Evolutionary conservation across 2,888 invertebrate species (phyloP), one percentile per base, ranked within the genome.

Genomic region (Mesorhabditis belari): DNA sequence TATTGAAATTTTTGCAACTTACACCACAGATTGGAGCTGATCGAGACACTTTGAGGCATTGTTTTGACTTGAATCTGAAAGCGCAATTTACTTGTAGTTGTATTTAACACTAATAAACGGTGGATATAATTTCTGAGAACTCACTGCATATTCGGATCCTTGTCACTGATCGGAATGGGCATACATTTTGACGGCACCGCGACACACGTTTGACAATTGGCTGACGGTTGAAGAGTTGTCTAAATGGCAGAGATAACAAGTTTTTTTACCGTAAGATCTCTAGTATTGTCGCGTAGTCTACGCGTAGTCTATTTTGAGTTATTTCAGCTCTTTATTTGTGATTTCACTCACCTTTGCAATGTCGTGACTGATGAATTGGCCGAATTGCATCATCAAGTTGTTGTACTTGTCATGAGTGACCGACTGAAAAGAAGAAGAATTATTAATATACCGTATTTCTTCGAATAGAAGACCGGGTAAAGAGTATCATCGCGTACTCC

Each of bases 11-110:
- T n/a, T 23, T 6, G 12, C 21, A 9, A 50, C 95, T 96, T 0
- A 94, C 92, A 17, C 95, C 94, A 82, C 98, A 98, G 59, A 95
- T 90, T 0, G 95, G 89, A 74, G 93, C 92, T 4, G 92, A 92
- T 71, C 98, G 85, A 5, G 80, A 74, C 21, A 80, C 73, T 53
- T 74, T 70, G 23, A 80, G 63, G 24, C 80, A 80, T 24, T 71
- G 70, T 24, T 77, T 73, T 49, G 73, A 69, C 49, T 72, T 70
- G 68, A 79, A 79, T 50, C 75, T 75, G 63, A 55, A 65, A 60
- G 4, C 6, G 4, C 3, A 19, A 58, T 51, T 51, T 26, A 21
- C 25, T 17, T 17, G 17, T 35, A 56, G 5, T n/a, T 57, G 6
- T 17, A 6, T 54, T 56, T 17, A 12, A n/a, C 50, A n/a, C 19